These are phyloP conservation scores for Clarias laeviceps DNA, from an alignment of 2,797 vertebrate genomes.

Conservation along the genomic window DNA sequence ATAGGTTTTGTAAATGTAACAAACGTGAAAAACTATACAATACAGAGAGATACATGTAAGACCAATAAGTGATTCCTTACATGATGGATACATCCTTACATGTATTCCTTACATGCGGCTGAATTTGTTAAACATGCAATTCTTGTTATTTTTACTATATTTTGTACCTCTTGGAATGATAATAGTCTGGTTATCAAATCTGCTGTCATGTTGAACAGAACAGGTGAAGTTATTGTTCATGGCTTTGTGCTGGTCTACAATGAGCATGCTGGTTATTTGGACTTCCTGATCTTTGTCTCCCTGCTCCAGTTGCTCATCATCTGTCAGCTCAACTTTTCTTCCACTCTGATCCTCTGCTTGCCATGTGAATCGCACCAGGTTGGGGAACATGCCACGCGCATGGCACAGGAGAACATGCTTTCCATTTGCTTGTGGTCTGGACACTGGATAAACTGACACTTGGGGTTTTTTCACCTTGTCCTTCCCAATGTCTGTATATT, in stretches of 20 bases:
- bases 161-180: background rate
- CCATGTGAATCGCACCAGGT: slow-evolving; percentile 71
- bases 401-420: slow-evolving; percentile 63
- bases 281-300: background rate
- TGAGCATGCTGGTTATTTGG: slow-evolving; percentile 69
- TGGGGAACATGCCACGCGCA: slow-evolving; percentile 74
- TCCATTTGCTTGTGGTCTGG: background rate
- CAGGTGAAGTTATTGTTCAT: slow-evolving; percentile 22
- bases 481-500: background rate
- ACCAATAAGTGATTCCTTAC: background rate
- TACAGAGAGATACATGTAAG: background rate
- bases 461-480: background rate
- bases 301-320: background rate
- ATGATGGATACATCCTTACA: background rate
- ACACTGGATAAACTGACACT: slow-evolving; percentile 6
- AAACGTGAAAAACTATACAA: background rate
- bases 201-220: slow-evolving; percentile 13
- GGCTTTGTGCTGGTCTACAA: slow-evolving; percentile 34
- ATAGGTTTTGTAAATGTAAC: background rate
- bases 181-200: background rate
- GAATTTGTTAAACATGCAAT: background rate
- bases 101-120: background rate
- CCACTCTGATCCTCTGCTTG: background rate
- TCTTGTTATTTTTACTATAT: background rate
- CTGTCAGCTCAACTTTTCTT: rapidly evolving